These are phyloP conservation scores for Parnassius smintheus DNA, from an alignment of 2,888 invertebrate genomes.

Conservation along the genomic window DNA sequence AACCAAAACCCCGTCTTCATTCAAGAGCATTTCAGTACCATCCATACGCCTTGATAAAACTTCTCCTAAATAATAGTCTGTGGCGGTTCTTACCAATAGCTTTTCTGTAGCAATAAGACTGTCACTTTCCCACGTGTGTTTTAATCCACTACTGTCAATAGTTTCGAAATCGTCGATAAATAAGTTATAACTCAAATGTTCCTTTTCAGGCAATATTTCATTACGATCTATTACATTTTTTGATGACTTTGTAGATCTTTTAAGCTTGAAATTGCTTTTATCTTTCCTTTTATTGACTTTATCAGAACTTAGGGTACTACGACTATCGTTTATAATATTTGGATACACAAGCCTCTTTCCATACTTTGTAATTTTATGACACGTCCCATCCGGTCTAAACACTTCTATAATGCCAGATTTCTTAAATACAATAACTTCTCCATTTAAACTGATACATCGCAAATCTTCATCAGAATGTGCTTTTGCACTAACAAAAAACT, in stretches of 20 bases:
- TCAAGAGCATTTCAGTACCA: conserved; percentile 62
- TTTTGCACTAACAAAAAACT: conserved; percentile 44
- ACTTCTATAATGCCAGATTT: conserved; percentile 54
- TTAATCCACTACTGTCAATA: conserved; percentile 55
- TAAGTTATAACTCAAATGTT: conserved; percentile 44
- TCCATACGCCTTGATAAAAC: conserved; percentile 69
- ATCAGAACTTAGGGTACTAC: conserved; percentile 43
- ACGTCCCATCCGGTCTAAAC: conserved; percentile 57
- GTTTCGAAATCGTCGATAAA: conserved; percentile 62
- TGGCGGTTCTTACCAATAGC: conserved; percentile 62
- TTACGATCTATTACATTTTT: conserved; percentile 41
- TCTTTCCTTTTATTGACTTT: conserved; percentile 54
- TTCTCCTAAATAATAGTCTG: conserved; percentile 66
- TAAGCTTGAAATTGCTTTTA: conserved; percentile 45
- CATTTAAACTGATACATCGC: conserved; percentile 65
- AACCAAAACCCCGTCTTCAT: conserved; percentile 62
- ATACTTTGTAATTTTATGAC: conserved; percentile 56
- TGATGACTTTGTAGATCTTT: conserved; percentile 45
- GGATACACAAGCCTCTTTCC: conserved; percentile 41
- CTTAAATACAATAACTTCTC: conserved; percentile 68
- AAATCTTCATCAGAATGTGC: conserved; percentile 53
- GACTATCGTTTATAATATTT: conserved; percentile 36
- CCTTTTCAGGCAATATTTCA: conserved; percentile 36
- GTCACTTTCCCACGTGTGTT: conserved; percentile 55
- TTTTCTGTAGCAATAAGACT: conserved; percentile 49